Conservation (phyloP, 2,113 vertebrate genomes). For the Delphinapterus leucas region DNA sequence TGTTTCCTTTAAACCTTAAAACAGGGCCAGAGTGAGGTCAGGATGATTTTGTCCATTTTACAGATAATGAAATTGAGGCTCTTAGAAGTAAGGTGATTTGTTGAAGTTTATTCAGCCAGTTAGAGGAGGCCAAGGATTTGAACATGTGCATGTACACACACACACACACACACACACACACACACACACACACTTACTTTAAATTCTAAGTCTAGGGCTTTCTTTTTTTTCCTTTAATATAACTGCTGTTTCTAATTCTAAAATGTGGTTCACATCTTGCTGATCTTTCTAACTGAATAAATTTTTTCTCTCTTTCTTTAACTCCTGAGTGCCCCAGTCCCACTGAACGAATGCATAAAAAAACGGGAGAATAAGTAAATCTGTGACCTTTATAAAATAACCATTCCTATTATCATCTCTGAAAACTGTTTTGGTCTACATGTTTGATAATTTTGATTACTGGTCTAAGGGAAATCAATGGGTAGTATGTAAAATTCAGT, state of each 20-base stretch:
- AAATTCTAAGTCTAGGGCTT: constrained; percentile 41
- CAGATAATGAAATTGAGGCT: not conserved
- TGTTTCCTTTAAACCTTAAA: not conserved
- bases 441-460: not conserved
- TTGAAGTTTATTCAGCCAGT: not conserved
- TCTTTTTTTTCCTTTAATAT: not conserved
- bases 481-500: not conserved
- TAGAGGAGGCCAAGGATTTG: not conserved
- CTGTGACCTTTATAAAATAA: not conserved
- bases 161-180: not conserved
- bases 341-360: not conserved
- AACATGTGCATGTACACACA: not conserved
- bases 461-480: not conserved
- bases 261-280: constrained; percentile 64
- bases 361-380: not conserved
- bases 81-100: not conserved
- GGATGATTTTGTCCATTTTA: constrained; percentile 30
- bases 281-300: constrained; percentile 54
- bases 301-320: constrained; percentile 48
- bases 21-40: not conserved
- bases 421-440: not conserved
- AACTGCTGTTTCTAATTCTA: constrained; percentile 59
- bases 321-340: constrained; percentile 12
- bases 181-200: not conserved
- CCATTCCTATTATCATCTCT: not conserved